These are phyloP conservation scores for Oxygymnocypris stewartii DNA, from an alignment of 2,113 vertebrate species.

Conservation along the genomic window DNA sequence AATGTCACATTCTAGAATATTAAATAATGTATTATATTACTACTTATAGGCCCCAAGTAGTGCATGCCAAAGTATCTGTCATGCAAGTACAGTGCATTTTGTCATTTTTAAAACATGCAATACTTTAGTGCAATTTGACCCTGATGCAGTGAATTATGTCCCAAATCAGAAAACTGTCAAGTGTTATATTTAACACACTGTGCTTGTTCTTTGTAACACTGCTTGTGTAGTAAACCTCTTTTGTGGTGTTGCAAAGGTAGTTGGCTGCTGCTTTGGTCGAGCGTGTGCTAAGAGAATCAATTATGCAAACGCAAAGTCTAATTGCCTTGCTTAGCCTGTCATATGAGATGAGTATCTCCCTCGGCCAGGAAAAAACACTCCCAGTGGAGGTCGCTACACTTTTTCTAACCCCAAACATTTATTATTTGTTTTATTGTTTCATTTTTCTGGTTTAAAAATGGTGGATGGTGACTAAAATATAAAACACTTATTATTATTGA, in stretches of 20 bases:
- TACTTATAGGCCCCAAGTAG: not conserved
- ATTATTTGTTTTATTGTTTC: not conserved
- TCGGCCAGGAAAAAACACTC: not conserved
- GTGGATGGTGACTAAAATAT: conserved; percentile 8
- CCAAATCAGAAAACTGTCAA: not conserved
- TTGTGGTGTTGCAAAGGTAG: conserved; percentile 10
- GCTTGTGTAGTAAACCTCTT: conserved; percentile 24
- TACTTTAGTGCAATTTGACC: conserved; percentile 1
- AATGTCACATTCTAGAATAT: conserved; percentile 5
- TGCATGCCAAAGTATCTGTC: conserved; percentile 11
- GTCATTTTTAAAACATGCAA: not conserved
- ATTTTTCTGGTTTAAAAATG: not conserved
- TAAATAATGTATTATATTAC: conserved; percentile 29
- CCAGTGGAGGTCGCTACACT: not conserved
- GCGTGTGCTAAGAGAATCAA: conserved; percentile 50
- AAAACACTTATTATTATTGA: not conserved
- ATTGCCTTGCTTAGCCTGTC: conserved; percentile 47
- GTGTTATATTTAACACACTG: not conserved
- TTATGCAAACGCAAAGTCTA: conserved; percentile 51
- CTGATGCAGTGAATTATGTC: not conserved
- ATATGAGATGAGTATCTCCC: conserved; percentile 38
- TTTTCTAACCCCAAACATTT: not conserved
- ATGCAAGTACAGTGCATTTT: conserved; percentile 1
- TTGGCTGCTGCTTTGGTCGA: conserved; percentile 22
- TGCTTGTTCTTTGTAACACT: not conserved